Evolutionary conservation across 2,888 invertebrate species (phyloP).

Genomic region (Hofmannophila pseudospretella): DNA sequence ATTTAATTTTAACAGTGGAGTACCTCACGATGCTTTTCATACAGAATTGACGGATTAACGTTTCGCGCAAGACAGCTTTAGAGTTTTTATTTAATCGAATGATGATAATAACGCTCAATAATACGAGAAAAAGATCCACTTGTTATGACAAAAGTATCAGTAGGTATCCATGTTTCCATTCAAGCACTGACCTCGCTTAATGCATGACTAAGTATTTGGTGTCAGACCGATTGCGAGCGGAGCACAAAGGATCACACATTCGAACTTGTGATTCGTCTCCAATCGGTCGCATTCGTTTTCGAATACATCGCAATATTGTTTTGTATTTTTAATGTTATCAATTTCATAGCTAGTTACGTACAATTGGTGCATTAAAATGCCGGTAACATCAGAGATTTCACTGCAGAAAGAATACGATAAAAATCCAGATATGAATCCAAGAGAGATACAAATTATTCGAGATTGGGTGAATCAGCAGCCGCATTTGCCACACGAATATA

Average conservation of each 20-base stretch:
- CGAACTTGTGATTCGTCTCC: constrained; percentile 5
- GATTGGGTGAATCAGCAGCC: constrained; percentile 80
- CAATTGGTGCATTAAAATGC: constrained; percentile 26
- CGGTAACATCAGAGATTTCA: constrained; percentile 21
- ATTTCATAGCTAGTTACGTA: background rate
- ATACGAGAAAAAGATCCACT: no score
- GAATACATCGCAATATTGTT: background rate
- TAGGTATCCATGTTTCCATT: background rate
- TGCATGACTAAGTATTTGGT: constrained; percentile 3
- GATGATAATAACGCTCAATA: no score
- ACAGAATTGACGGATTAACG: no score
- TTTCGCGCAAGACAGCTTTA: no score
- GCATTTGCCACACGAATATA: constrained; percentile 72
- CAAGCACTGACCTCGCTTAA: constrained; percentile 5
- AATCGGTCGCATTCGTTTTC: constrained; percentile 20
- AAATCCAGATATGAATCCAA: constrained; percentile 73
- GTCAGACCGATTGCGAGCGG: background rate
- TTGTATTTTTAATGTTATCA: background rate
- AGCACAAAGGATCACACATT: constrained; percentile 17
- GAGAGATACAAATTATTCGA: constrained; percentile 74
- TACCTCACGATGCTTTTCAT: no score
- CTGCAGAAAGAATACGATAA: constrained; percentile 70
- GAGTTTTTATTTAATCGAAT: no score
- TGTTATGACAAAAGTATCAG: no score
- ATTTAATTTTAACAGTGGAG: no score